phyloP scores from a whole-genome alignment of 64 coral and sea anemone genomes.

The Pachyseris speciosa region DNA sequence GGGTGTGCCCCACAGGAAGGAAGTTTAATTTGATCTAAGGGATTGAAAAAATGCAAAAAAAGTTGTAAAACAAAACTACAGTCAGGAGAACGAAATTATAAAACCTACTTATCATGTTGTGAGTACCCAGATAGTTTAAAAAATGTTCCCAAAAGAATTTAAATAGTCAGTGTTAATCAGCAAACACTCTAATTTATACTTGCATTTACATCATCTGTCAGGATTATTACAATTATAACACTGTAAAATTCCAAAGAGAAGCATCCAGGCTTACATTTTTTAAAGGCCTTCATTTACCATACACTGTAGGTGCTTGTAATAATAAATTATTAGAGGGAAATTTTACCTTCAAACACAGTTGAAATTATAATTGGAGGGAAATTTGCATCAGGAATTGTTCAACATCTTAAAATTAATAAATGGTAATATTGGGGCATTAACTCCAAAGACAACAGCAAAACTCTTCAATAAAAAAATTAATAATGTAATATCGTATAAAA shows the following conservation, averaged over 20 bases:
- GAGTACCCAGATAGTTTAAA: background rate
- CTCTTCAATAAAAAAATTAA: background rate
- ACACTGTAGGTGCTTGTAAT: background rate
- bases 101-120: background rate
- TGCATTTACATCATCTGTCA: background rate
- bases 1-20: slow-evolving; percentile 57
- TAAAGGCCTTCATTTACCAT: background rate
- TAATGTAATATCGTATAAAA: background rate
- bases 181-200: background rate
- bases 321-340: background rate
- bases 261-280: slow-evolving; percentile 4
- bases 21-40: slow-evolving; percentile 57
- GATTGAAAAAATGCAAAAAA: background rate
- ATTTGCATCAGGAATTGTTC: slow-evolving; percentile 1
- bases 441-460: background rate
- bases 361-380: background rate
- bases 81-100: background rate
- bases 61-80: background rate
- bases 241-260: too few species aligned
- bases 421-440: background rate
- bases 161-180: background rate
- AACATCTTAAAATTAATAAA: background rate
- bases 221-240: background rate
- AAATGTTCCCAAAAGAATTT: background rate
- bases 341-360: background rate